Evolutionary conservation across 2,888 invertebrate species (phyloP).

Genomic region (Polyploca ridens): DNA sequence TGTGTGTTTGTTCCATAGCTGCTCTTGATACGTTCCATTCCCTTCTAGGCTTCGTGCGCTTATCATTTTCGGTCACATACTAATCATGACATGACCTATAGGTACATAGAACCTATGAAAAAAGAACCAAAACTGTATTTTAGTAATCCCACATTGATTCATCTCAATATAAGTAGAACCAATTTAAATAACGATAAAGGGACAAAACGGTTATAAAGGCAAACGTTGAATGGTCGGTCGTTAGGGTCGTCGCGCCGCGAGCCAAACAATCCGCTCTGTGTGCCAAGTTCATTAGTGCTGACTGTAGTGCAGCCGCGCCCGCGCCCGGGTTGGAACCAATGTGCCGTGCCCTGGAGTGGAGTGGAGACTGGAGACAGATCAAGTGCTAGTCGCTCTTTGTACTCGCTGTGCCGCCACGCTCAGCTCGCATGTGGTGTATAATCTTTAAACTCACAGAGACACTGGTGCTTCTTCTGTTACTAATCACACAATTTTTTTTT

Average conservation of each 20-base stretch:
- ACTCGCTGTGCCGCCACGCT: too few species aligned
- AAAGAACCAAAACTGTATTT: too few species aligned
- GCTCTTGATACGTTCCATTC: too few species aligned
- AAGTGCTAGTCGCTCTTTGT: background rate
- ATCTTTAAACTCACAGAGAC: too few species aligned
- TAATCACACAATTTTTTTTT: too few species aligned
- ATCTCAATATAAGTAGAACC: background rate
- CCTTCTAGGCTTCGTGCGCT: too few species aligned
- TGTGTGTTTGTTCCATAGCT: too few species aligned
- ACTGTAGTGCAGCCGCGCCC: background rate
- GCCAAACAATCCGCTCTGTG: background rate
- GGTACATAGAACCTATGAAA: too few species aligned
- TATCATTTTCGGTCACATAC: too few species aligned
- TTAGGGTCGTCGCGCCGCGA: background rate
- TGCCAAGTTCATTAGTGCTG: slow-evolving; percentile 4
- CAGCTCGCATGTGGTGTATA: too few species aligned
- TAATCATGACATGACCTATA: too few species aligned
- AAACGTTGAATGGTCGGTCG: background rate
- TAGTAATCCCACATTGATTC: background rate
- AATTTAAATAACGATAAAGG: background rate
- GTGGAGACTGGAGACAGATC: background rate
- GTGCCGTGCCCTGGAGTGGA: background rate
- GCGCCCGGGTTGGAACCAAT: background rate
- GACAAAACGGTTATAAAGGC: background rate
- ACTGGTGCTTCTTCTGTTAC: too few species aligned